Conservation (phyloP, 64 coral and sea anemone genomes). For the Trachythela sp. region DNA sequence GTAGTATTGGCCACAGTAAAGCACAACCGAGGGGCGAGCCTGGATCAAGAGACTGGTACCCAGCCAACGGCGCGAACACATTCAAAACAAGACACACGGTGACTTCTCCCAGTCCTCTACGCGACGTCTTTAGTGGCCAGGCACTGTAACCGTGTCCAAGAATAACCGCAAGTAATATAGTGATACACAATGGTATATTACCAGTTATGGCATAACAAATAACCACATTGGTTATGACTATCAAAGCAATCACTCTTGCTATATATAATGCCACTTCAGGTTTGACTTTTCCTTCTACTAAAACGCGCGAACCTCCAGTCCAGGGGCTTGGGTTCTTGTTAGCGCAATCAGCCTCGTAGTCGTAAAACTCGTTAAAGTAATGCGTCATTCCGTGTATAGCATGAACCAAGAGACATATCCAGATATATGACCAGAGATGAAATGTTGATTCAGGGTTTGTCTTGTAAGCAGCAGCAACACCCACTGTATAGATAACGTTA, state of each 20-base stretch:
- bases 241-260: not conserved
- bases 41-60: conserved; percentile 17
- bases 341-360: conserved; percentile 3
- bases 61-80: not conserved
- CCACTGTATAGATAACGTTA: not conserved
- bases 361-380: conserved; percentile 7
- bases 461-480: not conserved
- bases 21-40: not conserved
- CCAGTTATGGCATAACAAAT: not conserved
- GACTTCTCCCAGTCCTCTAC: not conserved
- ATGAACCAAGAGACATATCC: not conserved
- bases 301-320: conserved; percentile 1
- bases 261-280: not conserved
- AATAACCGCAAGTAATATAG: not conserved
- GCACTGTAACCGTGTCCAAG: conserved; percentile 4
- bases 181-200: not conserved
- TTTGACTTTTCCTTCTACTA: not conserved
- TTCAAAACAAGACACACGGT: not conserved
- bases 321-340: conserved; percentile 29
- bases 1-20: not conserved
- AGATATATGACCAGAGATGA: not conserved
- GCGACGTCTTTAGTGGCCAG: not conserved
- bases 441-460: not conserved
- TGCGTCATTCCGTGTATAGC: not conserved
- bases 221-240: not conserved